Evolutionary conservation across 2,113 vertebrate genomes (phyloP).

Genomic region (Nothobranchius furzeri): DNA sequence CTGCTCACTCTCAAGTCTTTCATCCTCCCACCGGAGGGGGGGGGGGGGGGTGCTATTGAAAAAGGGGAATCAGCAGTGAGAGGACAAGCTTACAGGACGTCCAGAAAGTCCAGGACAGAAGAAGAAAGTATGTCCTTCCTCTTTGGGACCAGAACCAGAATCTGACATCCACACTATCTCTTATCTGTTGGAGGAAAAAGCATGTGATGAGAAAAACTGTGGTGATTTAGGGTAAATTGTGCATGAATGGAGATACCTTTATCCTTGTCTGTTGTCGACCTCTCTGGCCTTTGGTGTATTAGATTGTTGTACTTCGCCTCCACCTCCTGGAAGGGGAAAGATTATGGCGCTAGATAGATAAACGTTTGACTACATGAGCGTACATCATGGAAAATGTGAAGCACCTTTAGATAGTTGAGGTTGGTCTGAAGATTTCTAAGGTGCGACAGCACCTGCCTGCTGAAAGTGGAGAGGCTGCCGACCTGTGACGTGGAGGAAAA

Average conservation of each 20-base stretch:
- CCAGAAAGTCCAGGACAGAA: slow-evolving; percentile 70
- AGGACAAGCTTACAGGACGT: slow-evolving; percentile 74
- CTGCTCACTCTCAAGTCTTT: slow-evolving; percentile 62
- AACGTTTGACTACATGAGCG: background rate
- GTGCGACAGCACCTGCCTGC: slow-evolving; percentile 87
- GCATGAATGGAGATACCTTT: slow-evolving; percentile 79
- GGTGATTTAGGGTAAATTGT: background rate
- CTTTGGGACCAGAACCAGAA: slow-evolving; percentile 54
- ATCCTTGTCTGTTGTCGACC: slow-evolving; percentile 79
- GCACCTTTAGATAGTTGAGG: slow-evolving; percentile 84
- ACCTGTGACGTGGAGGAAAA: slow-evolving; percentile 74
- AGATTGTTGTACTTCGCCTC: slow-evolving; percentile 88
- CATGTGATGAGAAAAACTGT: slow-evolving; percentile 4
- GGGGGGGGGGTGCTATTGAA: slow-evolving; percentile 25
- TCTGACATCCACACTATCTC: slow-evolving; percentile 71
- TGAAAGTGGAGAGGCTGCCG: slow-evolving; percentile 76
- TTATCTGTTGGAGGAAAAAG: slow-evolving; percentile 63
- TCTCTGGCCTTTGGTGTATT: slow-evolving; percentile 87
- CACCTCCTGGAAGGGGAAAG: slow-evolving; percentile 81
- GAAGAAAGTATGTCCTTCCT: slow-evolving; percentile 55
- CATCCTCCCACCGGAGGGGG: slow-evolving; percentile 31
- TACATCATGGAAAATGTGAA: background rate
- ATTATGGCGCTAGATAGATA: background rate
- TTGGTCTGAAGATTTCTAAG: slow-evolving; percentile 88
- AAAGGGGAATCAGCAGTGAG: slow-evolving; percentile 66